Evolutionary conservation across 1,140 invertebrate species (phyloP).

Genomic region (Pollicipes pollicipes): DNA sequence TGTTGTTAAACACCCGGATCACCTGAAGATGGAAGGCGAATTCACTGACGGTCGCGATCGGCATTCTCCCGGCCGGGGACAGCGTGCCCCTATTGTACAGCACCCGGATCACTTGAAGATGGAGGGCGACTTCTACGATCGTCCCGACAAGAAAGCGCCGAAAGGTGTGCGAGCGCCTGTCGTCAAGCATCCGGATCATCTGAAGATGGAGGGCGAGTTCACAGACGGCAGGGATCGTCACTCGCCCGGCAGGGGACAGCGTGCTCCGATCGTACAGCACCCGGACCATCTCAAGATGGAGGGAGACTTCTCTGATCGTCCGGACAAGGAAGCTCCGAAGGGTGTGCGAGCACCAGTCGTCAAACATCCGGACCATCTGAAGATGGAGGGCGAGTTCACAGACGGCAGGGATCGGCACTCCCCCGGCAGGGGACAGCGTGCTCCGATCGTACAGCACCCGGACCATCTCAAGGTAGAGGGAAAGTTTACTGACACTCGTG

Average conservation of each 20-base stretch:
- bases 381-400: conserved; percentile 20
- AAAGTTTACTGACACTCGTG: conserved; percentile 28
- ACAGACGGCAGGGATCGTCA: conserved; percentile 10
- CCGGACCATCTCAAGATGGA: conserved; percentile 20
- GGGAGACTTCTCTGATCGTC: conserved; percentile 23
- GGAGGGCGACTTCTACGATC: conserved; percentile 35
- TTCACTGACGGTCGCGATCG: too few species aligned
- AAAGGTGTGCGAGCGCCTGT: conserved; percentile 11
- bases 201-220: conserved; percentile 11
- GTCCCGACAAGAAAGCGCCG: too few species aligned
- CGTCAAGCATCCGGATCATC: conserved; percentile 20
- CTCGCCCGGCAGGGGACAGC: conserved; percentile 10
- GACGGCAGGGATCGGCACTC: conserved; percentile 4
- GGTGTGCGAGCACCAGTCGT: conserved; percentile 29
- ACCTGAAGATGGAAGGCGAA: too few species aligned
- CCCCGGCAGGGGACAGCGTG: conserved; percentile 25
- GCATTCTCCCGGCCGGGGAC: conserved; percentile 20
- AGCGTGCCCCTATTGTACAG: conserved; percentile 26
- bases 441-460: conserved; percentile 25
- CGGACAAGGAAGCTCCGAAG: conserved; percentile 30
- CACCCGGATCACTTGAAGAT: conserved; percentile 35
- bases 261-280: conserved; percentile 13
- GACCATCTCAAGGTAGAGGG: conserved; percentile 41
- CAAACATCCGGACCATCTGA: conserved; percentile 35
- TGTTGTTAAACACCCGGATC: conserved; percentile 8